Conservation (phyloP, 2,888 invertebrate genomes). For the Maniola hyperantus region DNA sequence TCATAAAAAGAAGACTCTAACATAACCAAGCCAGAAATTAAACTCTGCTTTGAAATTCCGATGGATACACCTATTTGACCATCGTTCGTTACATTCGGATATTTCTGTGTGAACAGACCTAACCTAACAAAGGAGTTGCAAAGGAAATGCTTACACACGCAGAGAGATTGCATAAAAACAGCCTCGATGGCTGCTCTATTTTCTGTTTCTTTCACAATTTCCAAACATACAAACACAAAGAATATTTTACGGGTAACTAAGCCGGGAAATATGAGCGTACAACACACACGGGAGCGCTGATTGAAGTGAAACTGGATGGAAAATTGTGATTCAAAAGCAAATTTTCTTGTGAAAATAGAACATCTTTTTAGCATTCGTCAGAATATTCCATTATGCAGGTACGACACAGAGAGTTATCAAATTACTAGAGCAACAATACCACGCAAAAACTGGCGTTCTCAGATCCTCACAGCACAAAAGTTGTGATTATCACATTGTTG, state of each 20-base stretch:
- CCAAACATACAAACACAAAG: constrained; percentile 22
- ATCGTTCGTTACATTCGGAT: not conserved
- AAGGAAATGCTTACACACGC: constrained; percentile 8
- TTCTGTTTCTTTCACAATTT: constrained; percentile 14
- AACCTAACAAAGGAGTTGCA: constrained; percentile 7
- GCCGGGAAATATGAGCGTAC: constrained; percentile 32
- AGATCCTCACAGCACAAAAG: too few species aligned
- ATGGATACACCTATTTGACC: too few species aligned
- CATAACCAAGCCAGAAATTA: not conserved
- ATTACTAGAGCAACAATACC: too few species aligned
- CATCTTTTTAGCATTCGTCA: constrained; percentile 22
- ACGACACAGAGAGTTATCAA: not conserved
- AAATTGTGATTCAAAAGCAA: constrained; percentile 55
- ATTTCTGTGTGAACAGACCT: not conserved
- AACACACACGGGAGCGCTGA: constrained; percentile 48
- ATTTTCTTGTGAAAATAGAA: constrained; percentile 48
- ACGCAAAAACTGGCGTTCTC: too few species aligned
- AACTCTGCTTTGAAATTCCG: not conserved
- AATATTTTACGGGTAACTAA: constrained; percentile 27
- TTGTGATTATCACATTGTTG: too few species aligned
- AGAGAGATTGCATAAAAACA: constrained; percentile 13
- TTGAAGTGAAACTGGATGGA: constrained; percentile 55
- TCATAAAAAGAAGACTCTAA: not conserved
- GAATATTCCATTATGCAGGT: not conserved
- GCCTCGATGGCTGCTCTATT: constrained; percentile 18